Percentiles rank a stretch among this genome's conserved stretches.
phyloP scores from a whole-genome alignment of 1,140 invertebrate genomes.

The Physella acuta region DNA sequence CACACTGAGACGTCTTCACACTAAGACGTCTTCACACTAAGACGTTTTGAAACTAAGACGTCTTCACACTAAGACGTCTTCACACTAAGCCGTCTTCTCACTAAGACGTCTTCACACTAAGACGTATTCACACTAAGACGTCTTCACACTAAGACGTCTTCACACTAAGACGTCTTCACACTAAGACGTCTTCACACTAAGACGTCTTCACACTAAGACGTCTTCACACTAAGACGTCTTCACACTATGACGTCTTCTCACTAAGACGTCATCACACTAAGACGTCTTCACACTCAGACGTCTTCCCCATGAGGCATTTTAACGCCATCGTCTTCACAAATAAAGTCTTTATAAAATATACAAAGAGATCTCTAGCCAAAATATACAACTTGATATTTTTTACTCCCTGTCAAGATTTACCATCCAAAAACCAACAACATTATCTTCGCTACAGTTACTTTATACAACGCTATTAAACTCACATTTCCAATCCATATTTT shows the following conservation, averaged over 20 bases:
- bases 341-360: too few relatives aligned
- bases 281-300: not conserved
- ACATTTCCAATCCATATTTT: too few relatives aligned
- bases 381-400: too few relatives aligned
- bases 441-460: too few relatives aligned
- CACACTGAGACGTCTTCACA: not conserved
- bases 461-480: too few relatives aligned
- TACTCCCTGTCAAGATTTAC: too few relatives aligned
- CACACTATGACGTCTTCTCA: not conserved
- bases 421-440: too few relatives aligned
- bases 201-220: not conserved
- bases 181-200: not conserved
- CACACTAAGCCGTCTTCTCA: not conserved
- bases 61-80: not conserved
- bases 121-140: not conserved
- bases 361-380: too few relatives aligned
- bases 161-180: not conserved
- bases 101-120: not conserved
- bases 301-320: not conserved
- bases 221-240: not conserved
- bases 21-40: not conserved
- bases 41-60: too few relatives aligned
- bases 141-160: not conserved
- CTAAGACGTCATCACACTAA: not conserved
- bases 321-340: too few relatives aligned